A percentile compares a stretch with the other conserved stretches of the same genome.
phyloP scores from a whole-genome alignment of 2,113 vertebrate genomes.

The Solenodon paradoxus region DNA sequence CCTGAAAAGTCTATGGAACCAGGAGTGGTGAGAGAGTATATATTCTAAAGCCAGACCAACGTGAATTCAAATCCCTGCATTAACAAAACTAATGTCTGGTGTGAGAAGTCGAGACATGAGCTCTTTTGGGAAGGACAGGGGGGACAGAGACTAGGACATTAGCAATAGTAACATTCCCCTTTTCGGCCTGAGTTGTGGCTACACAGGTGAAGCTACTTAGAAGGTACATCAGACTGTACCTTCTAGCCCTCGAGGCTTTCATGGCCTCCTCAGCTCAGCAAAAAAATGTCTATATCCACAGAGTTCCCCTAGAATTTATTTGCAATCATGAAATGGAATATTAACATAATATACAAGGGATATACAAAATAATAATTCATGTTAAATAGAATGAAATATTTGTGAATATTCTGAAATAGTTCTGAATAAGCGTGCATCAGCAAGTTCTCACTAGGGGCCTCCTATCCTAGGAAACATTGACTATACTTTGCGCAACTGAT shows the following conservation, averaged over 20 bases:
- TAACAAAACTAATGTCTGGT: neutral
- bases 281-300: neutral
- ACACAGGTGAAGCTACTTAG: neutral
- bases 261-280: neutral
- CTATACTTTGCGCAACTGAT: neutral
- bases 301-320: neutral
- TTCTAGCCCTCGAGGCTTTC: neutral
- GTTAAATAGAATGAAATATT: neutral
- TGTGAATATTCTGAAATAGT: no score
- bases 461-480: neutral
- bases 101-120: neutral
- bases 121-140: neutral
- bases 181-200: neutral
- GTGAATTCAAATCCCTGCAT: neutral
- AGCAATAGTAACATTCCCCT: neutral
- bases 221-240: neutral
- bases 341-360: neutral
- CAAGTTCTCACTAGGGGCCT: no score
- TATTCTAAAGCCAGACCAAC: neutral
- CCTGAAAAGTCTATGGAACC: conserved; percentile 13
- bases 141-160: neutral
- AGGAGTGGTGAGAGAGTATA: neutral
- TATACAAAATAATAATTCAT: neutral
- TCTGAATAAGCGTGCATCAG: no score
- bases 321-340: neutral